phyloP scores from a whole-genome alignment of 2,797 vertebrate genomes.

The Loris lydekkerianus region DNA sequence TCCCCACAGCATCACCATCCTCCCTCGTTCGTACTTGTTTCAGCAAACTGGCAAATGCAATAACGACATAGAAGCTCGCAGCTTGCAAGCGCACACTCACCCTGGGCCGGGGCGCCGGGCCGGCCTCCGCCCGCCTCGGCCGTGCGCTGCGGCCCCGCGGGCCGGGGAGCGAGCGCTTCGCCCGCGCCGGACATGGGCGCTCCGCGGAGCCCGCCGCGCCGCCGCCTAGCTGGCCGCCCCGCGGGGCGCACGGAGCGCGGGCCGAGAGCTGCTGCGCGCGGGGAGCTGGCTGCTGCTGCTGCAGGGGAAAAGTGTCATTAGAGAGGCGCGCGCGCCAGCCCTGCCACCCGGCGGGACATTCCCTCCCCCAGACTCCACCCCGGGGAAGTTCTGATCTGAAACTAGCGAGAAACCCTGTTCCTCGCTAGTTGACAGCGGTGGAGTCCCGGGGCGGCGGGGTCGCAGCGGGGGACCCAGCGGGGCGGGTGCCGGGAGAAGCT shows the following conservation, averaged over 20 bases:
- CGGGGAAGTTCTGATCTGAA: conserved; percentile 80
- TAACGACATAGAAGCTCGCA: conserved; percentile 75
- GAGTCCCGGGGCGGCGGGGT: too few species aligned
- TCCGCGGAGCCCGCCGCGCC: conserved; percentile 81
- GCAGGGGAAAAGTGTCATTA: background rate
- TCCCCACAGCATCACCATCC: background rate
- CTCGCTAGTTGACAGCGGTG: background rate
- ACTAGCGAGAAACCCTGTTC: conserved; percentile 12
- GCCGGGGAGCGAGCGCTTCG: conserved; percentile 92
- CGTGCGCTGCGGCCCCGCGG: conserved; percentile 91
- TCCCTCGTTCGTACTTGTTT: background rate
- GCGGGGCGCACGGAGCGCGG: conserved; percentile 78
- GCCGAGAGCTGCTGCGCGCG: conserved; percentile 67
- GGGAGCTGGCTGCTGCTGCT: conserved; percentile 74
- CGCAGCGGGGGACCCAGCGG: background rate
- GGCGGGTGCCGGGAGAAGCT: background rate
- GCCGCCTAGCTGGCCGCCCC: conserved; percentile 82
- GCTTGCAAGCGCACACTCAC: conserved; percentile 85
- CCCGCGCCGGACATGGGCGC: conserved; percentile 97
- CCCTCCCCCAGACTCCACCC: conserved; percentile 79
- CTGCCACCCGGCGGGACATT: conserved; percentile 60
- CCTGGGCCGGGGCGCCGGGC: conserved; percentile 85
- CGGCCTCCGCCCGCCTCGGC: conserved; percentile 87
- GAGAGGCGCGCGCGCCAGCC: conserved; percentile 63
- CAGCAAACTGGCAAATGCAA: conserved; percentile 62